A percentile compares a stretch with the other conserved stretches of the same genome.
These are phyloP conservation scores for Passer domesticus DNA, from an alignment of 2,113 vertebrate species.

Conservation along the genomic window DNA sequence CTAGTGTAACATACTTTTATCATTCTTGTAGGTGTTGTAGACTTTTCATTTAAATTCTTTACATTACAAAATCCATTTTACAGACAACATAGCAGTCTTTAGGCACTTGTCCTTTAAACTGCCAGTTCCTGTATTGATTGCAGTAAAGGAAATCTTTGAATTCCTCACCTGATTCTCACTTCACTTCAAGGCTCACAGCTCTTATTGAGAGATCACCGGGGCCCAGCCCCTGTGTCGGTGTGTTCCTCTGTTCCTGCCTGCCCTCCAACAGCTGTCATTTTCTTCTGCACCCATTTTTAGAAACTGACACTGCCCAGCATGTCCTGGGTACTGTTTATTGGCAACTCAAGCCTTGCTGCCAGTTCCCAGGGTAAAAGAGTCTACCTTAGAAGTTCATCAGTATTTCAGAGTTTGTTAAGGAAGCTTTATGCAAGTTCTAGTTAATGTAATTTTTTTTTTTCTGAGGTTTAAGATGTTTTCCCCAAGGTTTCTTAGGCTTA, in stretches of 20 bases:
- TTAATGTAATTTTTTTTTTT: not conserved
- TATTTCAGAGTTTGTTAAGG: not conserved
- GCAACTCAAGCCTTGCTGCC: not conserved
- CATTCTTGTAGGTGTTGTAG: not conserved
- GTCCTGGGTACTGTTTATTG: not conserved
- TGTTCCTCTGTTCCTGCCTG: not conserved
- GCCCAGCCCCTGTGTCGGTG: not conserved
- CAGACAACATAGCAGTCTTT: not conserved
- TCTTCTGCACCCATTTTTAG: constrained; percentile 55
- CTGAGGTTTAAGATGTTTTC: not conserved
- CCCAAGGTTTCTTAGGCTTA: not conserved
- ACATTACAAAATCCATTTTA: not conserved
- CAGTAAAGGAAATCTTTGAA: not conserved
- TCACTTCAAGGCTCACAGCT: not conserved
- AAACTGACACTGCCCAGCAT: constrained; percentile 4
- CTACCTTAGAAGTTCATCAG: not conserved
- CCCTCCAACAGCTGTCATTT: constrained; percentile 50
- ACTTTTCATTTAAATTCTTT: not conserved
- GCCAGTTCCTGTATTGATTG: not conserved
- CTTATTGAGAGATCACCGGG: not conserved
- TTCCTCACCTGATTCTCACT: not conserved
- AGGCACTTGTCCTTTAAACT: not conserved
- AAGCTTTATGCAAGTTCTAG: not conserved
- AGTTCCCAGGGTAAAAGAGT: not conserved
- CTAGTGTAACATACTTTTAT: not conserved